phyloP scores from a whole-genome alignment of 1,140 invertebrate species.

The Philopotamus ludificatus region DNA sequence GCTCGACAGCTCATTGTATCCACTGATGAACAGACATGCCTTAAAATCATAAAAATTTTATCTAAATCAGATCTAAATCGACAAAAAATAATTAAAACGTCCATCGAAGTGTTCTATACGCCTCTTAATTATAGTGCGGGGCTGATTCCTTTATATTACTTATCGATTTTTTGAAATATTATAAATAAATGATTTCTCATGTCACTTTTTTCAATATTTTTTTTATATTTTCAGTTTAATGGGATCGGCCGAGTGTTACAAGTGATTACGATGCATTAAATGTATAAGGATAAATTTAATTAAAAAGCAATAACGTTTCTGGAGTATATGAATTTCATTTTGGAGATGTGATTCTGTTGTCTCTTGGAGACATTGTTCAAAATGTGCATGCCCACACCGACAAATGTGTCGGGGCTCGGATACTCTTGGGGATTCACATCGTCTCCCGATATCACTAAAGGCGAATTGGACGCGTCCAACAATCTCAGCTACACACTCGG shows the following conservation, averaged over 20 bases:
- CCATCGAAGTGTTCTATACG: no score
- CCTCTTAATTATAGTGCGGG: no score
- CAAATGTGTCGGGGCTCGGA: conserved; percentile 54
- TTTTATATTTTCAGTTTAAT: no score
- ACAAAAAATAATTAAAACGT: no score
- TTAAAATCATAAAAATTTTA: no score
- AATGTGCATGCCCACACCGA: conserved; percentile 58
- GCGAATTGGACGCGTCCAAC: conserved; percentile 54
- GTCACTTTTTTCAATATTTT: no score
- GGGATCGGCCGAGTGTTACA: neutral
- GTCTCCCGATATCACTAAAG: conserved; percentile 53
- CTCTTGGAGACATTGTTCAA: conserved; percentile 40
- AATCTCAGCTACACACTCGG: conserved; percentile 55
- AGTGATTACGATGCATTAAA: conserved; percentile 3
- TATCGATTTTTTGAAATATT: no score
- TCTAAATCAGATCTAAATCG: no score
- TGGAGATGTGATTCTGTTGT: conserved; percentile 32
- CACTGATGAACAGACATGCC: no score
- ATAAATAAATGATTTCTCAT: no score
- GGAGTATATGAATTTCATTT: neutral
- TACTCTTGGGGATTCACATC: conserved; percentile 56
- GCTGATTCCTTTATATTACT: no score
- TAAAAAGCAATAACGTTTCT: neutral
- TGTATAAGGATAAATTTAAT: neutral
- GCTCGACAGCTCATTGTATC: no score